Percentiles rank a stretch among this genome's conserved stretches.
Conservation (phyloP, 1,140 invertebrate genomes). For the Cryptotermes secundus region DNA sequence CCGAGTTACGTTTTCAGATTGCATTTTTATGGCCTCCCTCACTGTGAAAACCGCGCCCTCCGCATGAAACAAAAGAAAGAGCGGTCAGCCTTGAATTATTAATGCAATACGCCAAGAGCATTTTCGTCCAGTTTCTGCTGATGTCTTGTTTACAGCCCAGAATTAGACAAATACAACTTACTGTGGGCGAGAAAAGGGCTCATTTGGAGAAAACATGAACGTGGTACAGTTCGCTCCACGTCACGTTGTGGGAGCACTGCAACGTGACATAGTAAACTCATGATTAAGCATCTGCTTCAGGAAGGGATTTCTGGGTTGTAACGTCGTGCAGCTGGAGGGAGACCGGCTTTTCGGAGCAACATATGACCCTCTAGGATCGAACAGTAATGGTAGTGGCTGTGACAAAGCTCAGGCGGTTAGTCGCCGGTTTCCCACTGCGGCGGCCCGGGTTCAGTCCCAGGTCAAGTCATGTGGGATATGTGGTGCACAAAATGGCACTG, state of each 20-base stretch:
- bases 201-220: neutral
- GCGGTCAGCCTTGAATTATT: conserved; percentile 14
- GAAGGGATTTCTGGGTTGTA: too few relatives aligned
- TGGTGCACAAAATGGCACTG: too few relatives aligned
- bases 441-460: too few relatives aligned
- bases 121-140: neutral
- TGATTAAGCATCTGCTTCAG: neutral
- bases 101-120: neutral
- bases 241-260: neutral
- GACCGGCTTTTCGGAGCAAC: too few relatives aligned
- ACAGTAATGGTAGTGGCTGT: too few relatives aligned
- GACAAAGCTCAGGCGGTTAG: too few relatives aligned
- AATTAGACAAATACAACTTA: neutral
- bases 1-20: neutral
- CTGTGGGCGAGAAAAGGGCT: neutral
- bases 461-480: too few relatives aligned
- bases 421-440: too few relatives aligned
- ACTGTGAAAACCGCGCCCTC: neutral
- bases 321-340: too few relatives aligned
- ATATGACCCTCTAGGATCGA: too few relatives aligned
- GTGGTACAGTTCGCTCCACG: neutral
- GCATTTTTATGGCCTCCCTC: neutral
- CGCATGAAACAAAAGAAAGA: neutral
- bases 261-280: neutral
- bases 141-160: neutral